A percentile compares a stretch with the other conserved stretches of the same genome.
phyloP scores from a whole-genome alignment of 2,797 vertebrate genomes.

The Kryptopterus vitreolus region DNA sequence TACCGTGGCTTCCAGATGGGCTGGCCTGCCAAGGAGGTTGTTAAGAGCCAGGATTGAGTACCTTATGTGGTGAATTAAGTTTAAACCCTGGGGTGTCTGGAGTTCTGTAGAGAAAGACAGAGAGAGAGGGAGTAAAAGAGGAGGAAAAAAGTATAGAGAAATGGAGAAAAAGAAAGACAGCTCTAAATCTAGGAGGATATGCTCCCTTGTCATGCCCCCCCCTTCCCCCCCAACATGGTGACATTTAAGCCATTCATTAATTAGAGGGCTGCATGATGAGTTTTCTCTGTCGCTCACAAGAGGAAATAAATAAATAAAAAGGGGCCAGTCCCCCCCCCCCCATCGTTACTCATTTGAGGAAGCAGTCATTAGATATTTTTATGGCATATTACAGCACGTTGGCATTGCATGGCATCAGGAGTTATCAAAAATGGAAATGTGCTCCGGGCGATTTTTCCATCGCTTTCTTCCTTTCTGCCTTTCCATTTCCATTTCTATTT shows the following conservation, averaged over 20 bases:
- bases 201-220: slow-evolving; percentile 76
- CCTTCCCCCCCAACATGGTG: slow-evolving; percentile 76
- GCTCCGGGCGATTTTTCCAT: slow-evolving; percentile 29
- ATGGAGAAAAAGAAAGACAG: slow-evolving; percentile 50
- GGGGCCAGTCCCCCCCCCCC: slow-evolving; percentile 17
- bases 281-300: slow-evolving; percentile 61
- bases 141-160: neutral
- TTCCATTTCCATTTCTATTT: slow-evolving; percentile 34
- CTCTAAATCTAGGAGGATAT: slow-evolving; percentile 76
- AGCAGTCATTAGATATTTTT: slow-evolving; percentile 57
- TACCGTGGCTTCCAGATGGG: slow-evolving; percentile 63
- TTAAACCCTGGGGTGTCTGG: slow-evolving; percentile 75
- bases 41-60: slow-evolving; percentile 67
- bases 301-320: slow-evolving; percentile 64
- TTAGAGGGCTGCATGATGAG: slow-evolving; percentile 78
- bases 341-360: slow-evolving; percentile 59
- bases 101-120: slow-evolving; percentile 66
- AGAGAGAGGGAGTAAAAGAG: slow-evolving; percentile 50
- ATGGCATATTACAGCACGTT: slow-evolving; percentile 56
- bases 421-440: slow-evolving; percentile 60
- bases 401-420: slow-evolving; percentile 44
- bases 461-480: slow-evolving; percentile 31
- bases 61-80: slow-evolving; percentile 75
- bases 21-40: slow-evolving; percentile 63
- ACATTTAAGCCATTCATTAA: slow-evolving; percentile 88